phyloP scores from a whole-genome alignment of 1,140 invertebrate species.

The Anastrepha ludens region DNA sequence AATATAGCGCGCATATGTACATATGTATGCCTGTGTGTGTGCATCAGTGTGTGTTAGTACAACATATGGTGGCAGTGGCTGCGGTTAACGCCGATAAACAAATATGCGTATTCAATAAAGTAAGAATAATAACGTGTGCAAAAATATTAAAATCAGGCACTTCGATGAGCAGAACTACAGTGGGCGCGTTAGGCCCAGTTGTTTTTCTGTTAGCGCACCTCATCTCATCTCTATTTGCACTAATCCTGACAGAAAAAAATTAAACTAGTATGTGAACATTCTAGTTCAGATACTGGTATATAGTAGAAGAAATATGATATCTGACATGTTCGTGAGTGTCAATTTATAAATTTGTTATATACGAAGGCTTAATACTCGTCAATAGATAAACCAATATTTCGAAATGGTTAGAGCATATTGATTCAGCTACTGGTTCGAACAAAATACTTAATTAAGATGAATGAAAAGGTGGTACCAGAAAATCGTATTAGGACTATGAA shows the following conservation, averaged over 20 bases:
- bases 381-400: too few species aligned
- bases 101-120: conserved; percentile 17
- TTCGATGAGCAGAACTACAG: not conserved
- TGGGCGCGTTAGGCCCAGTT: not conserved
- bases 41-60: not conserved
- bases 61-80: not conserved
- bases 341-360: too few species aligned
- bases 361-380: too few species aligned
- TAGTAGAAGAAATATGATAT: too few species aligned
- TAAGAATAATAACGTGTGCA: not conserved
- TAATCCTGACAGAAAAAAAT: not conserved
- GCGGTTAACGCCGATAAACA: conserved; percentile 5
- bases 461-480: too few species aligned
- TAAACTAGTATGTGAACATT: too few species aligned
- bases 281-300: too few species aligned
- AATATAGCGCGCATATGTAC: not conserved
- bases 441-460: too few species aligned
- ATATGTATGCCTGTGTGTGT: not conserved
- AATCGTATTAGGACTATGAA: too few species aligned
- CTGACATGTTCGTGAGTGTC: too few species aligned
- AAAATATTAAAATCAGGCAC: not conserved
- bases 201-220: not conserved
- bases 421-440: too few species aligned
- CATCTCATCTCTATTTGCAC: not conserved
- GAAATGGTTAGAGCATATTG: too few species aligned